Percentiles rank a stretch among this genome's conserved stretches.
Evolutionary conservation across 1,140 invertebrate genomes (phyloP).

Genomic region (Delia radicum): DNA sequence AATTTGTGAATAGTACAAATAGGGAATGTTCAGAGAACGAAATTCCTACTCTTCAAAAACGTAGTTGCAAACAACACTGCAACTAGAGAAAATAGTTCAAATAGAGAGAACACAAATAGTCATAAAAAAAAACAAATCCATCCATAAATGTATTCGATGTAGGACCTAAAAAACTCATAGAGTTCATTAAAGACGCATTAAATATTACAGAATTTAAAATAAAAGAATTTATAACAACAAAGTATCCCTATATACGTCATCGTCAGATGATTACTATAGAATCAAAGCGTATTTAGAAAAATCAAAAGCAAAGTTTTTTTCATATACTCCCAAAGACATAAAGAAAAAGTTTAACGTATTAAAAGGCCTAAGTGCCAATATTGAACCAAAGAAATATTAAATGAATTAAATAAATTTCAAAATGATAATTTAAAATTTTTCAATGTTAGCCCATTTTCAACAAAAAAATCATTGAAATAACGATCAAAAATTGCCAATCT

Average conservation of each 20-base stretch:
- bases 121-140: neutral
- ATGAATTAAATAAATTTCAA: neutral
- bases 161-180: neutral
- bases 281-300: neutral
- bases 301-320: neutral
- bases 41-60: neutral
- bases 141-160: neutral
- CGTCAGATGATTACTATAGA: neutral
- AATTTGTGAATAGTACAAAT: neutral
- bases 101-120: neutral
- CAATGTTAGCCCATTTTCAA: neutral
- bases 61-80: neutral
- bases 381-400: neutral
- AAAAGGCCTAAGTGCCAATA: neutral
- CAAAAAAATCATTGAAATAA: neutral
- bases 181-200: neutral
- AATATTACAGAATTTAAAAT: neutral
- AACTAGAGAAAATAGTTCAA: neutral
- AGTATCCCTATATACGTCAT: neutral
- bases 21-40: neutral
- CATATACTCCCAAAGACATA: neutral
- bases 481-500: neutral
- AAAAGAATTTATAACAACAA: neutral
- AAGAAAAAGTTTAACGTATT: neutral
- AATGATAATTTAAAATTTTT: conserved; percentile 1